Evolutionary conservation across 2,113 vertebrate genomes (phyloP), one percentile per base, ranked within the genome.

Genomic region (Erinaceus europaeus): DNA sequence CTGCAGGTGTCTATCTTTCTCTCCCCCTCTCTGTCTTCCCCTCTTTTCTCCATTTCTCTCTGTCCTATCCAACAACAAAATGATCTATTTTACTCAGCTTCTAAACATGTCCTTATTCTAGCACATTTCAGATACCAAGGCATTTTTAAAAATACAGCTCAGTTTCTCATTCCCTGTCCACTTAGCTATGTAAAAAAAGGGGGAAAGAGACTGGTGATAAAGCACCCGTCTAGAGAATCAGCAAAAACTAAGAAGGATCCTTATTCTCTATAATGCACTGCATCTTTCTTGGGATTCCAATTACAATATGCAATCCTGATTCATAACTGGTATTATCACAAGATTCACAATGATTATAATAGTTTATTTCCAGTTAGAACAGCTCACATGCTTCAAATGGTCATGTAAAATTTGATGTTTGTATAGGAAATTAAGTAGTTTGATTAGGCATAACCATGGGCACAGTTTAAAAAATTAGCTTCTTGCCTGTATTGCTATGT

Each of bases 391-490:
- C 71, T 71, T 85, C 71, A 90, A 53, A 1, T 78, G 17, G 23
- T 89, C 10, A 69, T n/a, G 61, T n/a, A 78, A 85, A 71, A 3
- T 13, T 61, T 10, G 25, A 48, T 50, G 13, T 69, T 82, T 80
- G 42, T 42, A 27, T 29, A 53, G 46, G 25, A 64, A 88, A 82
- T 15, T 6, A 75, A 78, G 46, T 34, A 79, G 32, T 36, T 68
- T 42, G 4, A 74, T 82, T 73, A 29, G 2, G 15, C 7, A 38
- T 78, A 90, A 13, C 40, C 57, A 89, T 59, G 42, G 53, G 84
- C 62, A 67, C 17, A 74, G 6, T 74, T 90, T 89, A 8, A 64
- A 87, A 93, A 78, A 38, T 79, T 74, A 85, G 23, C 29, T 74
- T 91, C 48, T 89, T 25, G 62, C 83, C 73, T n/a, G 1, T 40